phyloP scores from a whole-genome alignment of 2,113 vertebrate genomes.

The Channa argus region DNA sequence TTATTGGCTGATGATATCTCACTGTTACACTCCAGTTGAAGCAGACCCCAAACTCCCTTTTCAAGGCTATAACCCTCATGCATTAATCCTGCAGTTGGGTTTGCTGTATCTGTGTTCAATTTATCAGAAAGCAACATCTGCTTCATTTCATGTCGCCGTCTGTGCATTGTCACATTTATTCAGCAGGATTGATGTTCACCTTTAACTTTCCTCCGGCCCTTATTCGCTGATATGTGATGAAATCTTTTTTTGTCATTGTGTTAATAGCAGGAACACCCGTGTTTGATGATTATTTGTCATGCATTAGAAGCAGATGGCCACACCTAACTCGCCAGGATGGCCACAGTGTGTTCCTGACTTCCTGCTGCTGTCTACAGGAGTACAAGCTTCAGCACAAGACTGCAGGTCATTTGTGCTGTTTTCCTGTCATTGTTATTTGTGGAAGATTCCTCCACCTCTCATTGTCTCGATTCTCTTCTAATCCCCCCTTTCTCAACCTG shows the following conservation, averaged over 20 bases:
- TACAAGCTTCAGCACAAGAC: slow-evolving; percentile 45
- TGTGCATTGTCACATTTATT: neutral
- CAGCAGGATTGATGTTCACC: neutral
- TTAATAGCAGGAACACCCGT: slow-evolving; percentile 25
- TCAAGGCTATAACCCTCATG: too few species aligned
- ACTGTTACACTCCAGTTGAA: too few species aligned
- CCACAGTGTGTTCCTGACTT: slow-evolving; percentile 26
- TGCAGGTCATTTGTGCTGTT: slow-evolving; percentile 61
- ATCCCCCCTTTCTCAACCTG: neutral
- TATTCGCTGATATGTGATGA: slow-evolving; percentile 10
- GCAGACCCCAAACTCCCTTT: too few species aligned
- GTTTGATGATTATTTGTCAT: slow-evolving; percentile 24
- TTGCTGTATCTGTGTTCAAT: neutral
- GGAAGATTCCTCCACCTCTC: slow-evolving; percentile 40
- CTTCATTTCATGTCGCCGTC: neutral
- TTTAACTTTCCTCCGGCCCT: too few species aligned
- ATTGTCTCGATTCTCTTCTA: slow-evolving; percentile 29
- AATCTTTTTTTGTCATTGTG: neutral
- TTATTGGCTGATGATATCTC: too few species aligned
- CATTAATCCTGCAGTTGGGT: too few species aligned
- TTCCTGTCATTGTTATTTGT: slow-evolving; percentile 81
- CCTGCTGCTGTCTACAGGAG: slow-evolving; percentile 46
- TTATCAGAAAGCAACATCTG: neutral
- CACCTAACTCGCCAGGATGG: slow-evolving; percentile 45
- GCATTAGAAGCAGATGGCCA: slow-evolving; percentile 13